A percentile compares a stretch with the other conserved stretches of the same genome.
Conservation (phyloP, 2,888 invertebrate genomes). For the Deroplatys truncata region DNA sequence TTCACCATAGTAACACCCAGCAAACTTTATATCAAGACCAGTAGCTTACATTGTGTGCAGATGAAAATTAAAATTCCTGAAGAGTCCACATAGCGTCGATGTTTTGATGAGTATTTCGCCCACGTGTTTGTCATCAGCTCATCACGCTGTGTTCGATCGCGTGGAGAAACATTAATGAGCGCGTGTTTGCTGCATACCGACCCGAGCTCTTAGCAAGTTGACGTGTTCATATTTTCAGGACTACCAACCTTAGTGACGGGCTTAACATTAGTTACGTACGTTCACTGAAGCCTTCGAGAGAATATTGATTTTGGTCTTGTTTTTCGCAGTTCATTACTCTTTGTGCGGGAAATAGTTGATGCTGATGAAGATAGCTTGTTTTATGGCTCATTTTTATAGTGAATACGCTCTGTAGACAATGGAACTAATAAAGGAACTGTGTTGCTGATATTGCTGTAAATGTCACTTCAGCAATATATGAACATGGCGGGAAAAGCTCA, state of each 20-base stretch:
- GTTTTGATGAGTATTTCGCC: constrained; percentile 14
- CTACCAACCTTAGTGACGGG: background rate
- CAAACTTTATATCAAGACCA: background rate
- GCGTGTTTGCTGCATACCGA: background rate
- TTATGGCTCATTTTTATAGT: background rate
- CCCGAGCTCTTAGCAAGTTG: background rate
- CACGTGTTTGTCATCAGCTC: constrained; percentile 2
- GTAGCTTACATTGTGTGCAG: background rate
- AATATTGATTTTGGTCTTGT: background rate
- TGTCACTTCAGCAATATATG: background rate
- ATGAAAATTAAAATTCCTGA: background rate
- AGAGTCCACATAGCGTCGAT: background rate
- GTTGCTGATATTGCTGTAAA: background rate
- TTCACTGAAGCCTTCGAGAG: background rate
- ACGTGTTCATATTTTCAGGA: background rate
- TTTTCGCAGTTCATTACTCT: background rate
- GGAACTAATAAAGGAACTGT: background rate
- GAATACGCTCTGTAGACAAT: background rate
- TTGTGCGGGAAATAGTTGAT: background rate
- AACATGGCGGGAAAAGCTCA: background rate
- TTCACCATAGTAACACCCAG: too few relatives aligned
- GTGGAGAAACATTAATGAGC: background rate
- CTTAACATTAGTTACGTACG: background rate
- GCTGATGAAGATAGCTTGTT: background rate
- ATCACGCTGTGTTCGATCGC: background rate